A percentile compares a stretch with the other conserved stretches of the same genome.
Conservation (phyloP, 1,140 invertebrate genomes). For the Scaptodrosophila lebanonensis region DNA sequence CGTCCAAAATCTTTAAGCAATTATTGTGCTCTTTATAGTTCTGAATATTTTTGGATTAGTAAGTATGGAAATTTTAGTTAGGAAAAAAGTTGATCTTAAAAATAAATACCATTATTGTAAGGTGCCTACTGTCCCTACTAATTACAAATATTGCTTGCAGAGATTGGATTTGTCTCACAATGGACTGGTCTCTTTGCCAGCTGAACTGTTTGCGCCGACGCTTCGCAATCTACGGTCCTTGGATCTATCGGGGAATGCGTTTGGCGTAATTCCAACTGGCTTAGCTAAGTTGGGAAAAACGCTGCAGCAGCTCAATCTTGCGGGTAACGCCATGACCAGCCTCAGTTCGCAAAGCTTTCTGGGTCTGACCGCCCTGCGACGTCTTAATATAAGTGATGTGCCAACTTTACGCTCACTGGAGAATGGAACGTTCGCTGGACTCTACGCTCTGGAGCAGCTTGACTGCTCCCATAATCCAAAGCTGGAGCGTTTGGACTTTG, state of each 20-base stretch:
- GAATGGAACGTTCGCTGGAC: conserved; percentile 78
- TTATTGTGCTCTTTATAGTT: too few relatives aligned
- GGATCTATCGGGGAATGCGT: conserved; percentile 80
- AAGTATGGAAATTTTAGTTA: too few relatives aligned
- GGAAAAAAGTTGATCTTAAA: too few relatives aligned
- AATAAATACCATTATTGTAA: too few relatives aligned
- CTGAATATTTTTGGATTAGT: too few relatives aligned
- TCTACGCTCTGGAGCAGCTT: conserved; percentile 66
- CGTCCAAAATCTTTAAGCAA: too few relatives aligned
- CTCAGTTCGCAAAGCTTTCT: conserved; percentile 80
- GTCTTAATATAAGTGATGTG: conserved; percentile 80
- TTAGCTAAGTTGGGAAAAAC: conserved; percentile 78
- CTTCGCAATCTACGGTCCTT: conserved; percentile 78
- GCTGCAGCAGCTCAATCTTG: conserved; percentile 79
- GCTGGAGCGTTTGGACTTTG: conserved; percentile 48
- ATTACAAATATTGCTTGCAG: too few relatives aligned
- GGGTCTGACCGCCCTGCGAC: conserved; percentile 78
- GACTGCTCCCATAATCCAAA: conserved; percentile 57
- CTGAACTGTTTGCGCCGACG: too few relatives aligned
- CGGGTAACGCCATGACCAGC: conserved; percentile 79
- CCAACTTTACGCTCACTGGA: conserved; percentile 78
- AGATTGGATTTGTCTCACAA: too few relatives aligned
- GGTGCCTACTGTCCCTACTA: too few relatives aligned
- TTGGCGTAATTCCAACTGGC: conserved; percentile 79
- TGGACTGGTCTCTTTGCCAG: too few relatives aligned